Percentiles rank a stretch among this genome's conserved stretches.
phyloP scores from a whole-genome alignment of 2,797 vertebrate species.

The Acanthiza pusilla region DNA sequence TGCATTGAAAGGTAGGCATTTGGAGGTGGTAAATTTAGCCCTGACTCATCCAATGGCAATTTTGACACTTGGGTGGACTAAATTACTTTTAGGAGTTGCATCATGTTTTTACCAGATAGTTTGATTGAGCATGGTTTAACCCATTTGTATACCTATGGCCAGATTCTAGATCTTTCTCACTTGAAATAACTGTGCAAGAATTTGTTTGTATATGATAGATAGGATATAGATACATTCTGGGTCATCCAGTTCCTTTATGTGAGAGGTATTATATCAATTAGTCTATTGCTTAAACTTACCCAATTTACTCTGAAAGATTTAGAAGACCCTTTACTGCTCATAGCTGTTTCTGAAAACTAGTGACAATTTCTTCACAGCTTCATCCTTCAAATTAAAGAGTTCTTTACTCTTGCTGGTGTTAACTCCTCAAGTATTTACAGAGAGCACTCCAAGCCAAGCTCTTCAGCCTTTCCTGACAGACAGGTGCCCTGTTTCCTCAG shows the following conservation, averaged over 20 bases:
- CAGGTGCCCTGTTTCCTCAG: background rate
- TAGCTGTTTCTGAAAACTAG: background rate
- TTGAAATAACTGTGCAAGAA: background rate
- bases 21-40: slow-evolving; percentile 62
- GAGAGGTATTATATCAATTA: background rate
- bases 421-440: slow-evolving; percentile 42
- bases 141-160: background rate
- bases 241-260: background rate
- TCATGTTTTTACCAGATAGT: slow-evolving; percentile 57
- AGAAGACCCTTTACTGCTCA: background rate
- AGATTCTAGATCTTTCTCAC: background rate
- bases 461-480: background rate
- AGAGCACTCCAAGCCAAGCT: background rate
- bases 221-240: rapidly evolving
- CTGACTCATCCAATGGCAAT: slow-evolving; percentile 65
- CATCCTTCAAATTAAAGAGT: background rate
- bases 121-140: slow-evolving; percentile 36
- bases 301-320: background rate
- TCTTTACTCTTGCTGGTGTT: slow-evolving; percentile 6
- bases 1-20: slow-evolving; percentile 67
- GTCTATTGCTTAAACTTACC: background rate
- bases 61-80: slow-evolving; percentile 59
- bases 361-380: background rate
- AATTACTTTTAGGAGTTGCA: slow-evolving; percentile 59
- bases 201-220: background rate